Base-by-base conservation (phyloP, 2,888 invertebrate genomes). In the Mythimna vitellina region DNA sequence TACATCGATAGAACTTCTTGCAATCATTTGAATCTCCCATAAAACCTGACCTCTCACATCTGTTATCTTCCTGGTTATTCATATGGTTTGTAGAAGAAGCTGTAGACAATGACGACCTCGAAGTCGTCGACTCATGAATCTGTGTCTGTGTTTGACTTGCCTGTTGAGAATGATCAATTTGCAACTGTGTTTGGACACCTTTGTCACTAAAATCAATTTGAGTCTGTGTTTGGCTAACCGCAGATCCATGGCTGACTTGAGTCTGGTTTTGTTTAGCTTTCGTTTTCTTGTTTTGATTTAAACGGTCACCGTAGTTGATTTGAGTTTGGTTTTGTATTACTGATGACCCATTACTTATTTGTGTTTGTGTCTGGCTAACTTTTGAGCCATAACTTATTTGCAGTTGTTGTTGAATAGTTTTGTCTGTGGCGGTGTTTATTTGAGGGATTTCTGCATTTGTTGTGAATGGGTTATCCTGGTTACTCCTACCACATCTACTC, bases 1-100 rank as follows among this genome's bases (percentile, higher is more conserved):
- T 97, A 89, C 98, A 98, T 82, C 97, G 96, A 86, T 97, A 97
- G 91, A 98, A 98, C 88, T 97, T 97, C 65, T 94, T 96, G 85
- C 98, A 98, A 85, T 98, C 96, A 42, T 92, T 87, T 63, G 67
- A 58, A 86, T 93, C 93, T 87, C 97, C 96, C 86, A 97, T 96
- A 87, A 97, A 98, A 51, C 98, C 98, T 90, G 96, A 97, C 8
- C 54, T 73, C 29, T 51, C 63, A 65, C 86, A 86, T 25, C 46
- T 62, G 4, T 75, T 78, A 62, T 54, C 73, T 25, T 56, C 49
- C n/a, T 78, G 69, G 54, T 65, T 32, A 58, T 35, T 35, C 0
- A 7, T 29, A 22, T 78, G 35, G 10, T 17, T 72, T 7, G 46
- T 54, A 32, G 67, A 61, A 35, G 58, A 42, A 54, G 46, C 35